Percentiles rank a stretch among this genome's conserved stretches.
Evolutionary conservation across 2,797 vertebrate genomes (phyloP).

Genomic region (Gobionotothen gibberifrons): DNA sequence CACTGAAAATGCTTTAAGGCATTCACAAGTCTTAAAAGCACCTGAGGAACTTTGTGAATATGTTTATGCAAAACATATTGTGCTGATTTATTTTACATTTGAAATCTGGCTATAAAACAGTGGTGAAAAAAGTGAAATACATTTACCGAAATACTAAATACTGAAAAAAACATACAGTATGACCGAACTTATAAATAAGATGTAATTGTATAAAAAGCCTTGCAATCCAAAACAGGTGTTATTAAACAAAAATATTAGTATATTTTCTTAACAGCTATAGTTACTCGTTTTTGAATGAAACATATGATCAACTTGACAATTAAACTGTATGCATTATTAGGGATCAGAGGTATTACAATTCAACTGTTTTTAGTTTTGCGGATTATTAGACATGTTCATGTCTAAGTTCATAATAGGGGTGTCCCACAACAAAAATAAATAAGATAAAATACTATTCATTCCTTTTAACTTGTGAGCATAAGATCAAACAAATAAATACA

Average conservation of each 20-base stretch:
- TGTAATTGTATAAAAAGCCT: background rate
- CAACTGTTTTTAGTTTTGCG: background rate
- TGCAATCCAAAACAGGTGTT: no score
- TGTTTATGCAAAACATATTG: background rate
- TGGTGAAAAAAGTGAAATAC: background rate
- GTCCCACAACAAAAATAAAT: background rate
- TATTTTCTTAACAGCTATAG: no score
- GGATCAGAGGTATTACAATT: no score
- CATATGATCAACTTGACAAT: no score
- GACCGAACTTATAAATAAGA: background rate
- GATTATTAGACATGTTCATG: background rate
- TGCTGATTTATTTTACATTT: background rate
- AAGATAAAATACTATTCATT: background rate
- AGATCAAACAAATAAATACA: background rate
- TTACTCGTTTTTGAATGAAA: no score
- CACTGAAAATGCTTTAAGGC: background rate
- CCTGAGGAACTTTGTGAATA: background rate
- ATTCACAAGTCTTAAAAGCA: background rate
- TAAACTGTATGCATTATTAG: no score
- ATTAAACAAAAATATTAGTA: no score
- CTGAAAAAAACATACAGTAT: background rate
- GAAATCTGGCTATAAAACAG: background rate
- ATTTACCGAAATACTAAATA: background rate
- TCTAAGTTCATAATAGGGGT: background rate
- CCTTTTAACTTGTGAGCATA: background rate